Evolutionary conservation across 1,140 invertebrate genomes (phyloP).

Genomic region (Cydia amplana): DNA sequence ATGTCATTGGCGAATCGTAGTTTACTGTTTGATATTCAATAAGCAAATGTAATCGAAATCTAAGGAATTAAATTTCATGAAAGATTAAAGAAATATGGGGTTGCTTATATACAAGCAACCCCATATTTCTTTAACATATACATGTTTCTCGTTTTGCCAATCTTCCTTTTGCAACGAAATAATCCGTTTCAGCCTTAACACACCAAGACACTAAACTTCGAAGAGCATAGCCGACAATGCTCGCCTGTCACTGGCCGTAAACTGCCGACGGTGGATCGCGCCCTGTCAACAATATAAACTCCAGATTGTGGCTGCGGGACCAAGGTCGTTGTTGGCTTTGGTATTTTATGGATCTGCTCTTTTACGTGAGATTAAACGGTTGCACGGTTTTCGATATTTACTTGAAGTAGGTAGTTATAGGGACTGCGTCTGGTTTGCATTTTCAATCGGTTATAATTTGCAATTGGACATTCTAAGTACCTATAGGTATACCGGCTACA

Average conservation of each 20-base stretch:
- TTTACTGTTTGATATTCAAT: too few relatives aligned
- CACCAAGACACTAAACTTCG: not conserved
- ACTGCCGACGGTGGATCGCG: slow-evolving; percentile 47
- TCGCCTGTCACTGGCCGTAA: slow-evolving; percentile 51
- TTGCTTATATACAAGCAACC: too few relatives aligned
- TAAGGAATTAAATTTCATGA: too few relatives aligned
- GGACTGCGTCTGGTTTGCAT: not conserved
- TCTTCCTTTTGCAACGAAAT: not conserved
- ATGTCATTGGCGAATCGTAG: too few relatives aligned
- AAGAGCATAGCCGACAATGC: slow-evolving; percentile 56
- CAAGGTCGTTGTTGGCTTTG: slow-evolving; percentile 28
- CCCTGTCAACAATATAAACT: slow-evolving; percentile 57
- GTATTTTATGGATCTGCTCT: slow-evolving; percentile 17
- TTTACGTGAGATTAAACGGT: slow-evolving; percentile 1
- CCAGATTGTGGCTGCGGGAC: slow-evolving; percentile 40
- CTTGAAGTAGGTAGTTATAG: not conserved
- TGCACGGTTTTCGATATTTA: not conserved
- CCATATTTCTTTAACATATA: too few relatives aligned
- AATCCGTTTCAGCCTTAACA: not conserved
- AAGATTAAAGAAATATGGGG: too few relatives aligned
- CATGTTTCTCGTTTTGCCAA: too few relatives aligned
- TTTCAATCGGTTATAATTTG: too few relatives aligned
- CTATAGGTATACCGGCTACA: too few relatives aligned
- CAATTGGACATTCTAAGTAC: too few relatives aligned
- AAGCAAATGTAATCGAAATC: too few relatives aligned